phyloP scores from a whole-genome alignment of 2,797 vertebrate species.

The Myripristis jacobus region DNA sequence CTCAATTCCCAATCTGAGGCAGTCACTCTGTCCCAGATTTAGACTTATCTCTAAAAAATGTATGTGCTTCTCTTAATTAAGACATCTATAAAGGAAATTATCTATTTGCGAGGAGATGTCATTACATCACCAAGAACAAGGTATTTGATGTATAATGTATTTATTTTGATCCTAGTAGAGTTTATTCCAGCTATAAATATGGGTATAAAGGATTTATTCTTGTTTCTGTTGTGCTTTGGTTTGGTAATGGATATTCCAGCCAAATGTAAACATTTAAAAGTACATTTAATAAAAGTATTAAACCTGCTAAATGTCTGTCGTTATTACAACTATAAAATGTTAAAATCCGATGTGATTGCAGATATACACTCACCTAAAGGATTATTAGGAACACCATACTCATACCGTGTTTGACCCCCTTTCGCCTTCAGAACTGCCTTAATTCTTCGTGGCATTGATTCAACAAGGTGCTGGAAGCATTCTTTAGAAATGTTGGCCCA shows the following conservation, averaged over 20 bases:
- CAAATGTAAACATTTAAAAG: slow-evolving; percentile 48
- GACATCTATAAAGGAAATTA: slow-evolving; percentile 4
- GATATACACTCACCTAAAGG: too few relatives aligned
- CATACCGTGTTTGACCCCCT: too few relatives aligned
- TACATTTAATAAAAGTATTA: slow-evolving; percentile 62
- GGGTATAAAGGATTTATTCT: slow-evolving; percentile 31
- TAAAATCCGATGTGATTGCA: background rate
- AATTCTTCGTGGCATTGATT: too few relatives aligned
- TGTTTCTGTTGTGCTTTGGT: slow-evolving; percentile 65
- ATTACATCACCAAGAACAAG: slow-evolving; percentile 37
- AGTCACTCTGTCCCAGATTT: slow-evolving; percentile 20
- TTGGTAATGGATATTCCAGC: slow-evolving; percentile 36
- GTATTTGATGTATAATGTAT: slow-evolving; percentile 47
- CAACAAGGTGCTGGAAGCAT: too few relatives aligned
- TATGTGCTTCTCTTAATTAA: slow-evolving; percentile 12
- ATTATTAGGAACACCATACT: too few relatives aligned
- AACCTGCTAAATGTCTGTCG: slow-evolving; percentile 37
- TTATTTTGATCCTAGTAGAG: slow-evolving; percentile 52
- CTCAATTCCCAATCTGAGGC: slow-evolving; percentile 15
- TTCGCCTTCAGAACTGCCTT: too few relatives aligned
- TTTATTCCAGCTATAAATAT: slow-evolving; percentile 55
- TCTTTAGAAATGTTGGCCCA: too few relatives aligned
- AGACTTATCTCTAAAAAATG: slow-evolving; percentile 30
- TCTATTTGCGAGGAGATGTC: slow-evolving; percentile 20
- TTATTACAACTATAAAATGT: slow-evolving; percentile 2